Evolutionary conservation across 2,113 vertebrate genomes (phyloP).

Genomic region (Sinocyclocheilus maitianheensis): DNA sequence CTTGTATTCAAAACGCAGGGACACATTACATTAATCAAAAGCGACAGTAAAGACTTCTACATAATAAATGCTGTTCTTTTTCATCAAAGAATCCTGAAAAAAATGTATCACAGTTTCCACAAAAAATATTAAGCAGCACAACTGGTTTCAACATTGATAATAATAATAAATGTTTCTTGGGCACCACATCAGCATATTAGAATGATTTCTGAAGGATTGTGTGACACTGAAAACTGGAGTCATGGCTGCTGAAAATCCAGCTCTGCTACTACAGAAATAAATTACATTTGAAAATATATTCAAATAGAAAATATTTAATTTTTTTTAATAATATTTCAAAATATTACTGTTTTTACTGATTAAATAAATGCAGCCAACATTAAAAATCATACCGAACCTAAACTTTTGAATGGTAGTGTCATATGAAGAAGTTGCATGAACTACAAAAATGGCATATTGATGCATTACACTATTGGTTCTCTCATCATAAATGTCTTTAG

Average conservation of each 20-base stretch:
- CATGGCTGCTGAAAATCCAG: not conserved
- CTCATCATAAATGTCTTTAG: not conserved
- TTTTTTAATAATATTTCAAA: not conserved
- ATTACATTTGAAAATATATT: not conserved
- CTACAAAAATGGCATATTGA: not conserved
- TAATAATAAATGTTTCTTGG: not conserved
- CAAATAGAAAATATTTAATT: not conserved
- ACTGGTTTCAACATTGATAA: too few relatives aligned
- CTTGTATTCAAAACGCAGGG: not conserved
- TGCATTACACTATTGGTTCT: not conserved
- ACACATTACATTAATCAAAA: not conserved
- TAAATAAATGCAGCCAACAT: not conserved
- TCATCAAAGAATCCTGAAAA: not conserved
- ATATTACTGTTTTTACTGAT: not conserved
- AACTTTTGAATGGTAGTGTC: not conserved
- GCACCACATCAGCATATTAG: not conserved
- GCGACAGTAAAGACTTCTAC: not conserved
- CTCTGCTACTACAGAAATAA: not conserved
- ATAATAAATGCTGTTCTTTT: not conserved
- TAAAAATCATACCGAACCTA: not conserved
- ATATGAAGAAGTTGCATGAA: not conserved
- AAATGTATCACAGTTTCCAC: not conserved
- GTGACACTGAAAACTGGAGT: not conserved
- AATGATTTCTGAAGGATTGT: not conserved
- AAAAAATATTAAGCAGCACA: too few relatives aligned